These are phyloP conservation scores for Trichomycterus rosablanca DNA, from an alignment of 2,113 vertebrate genomes.

Conservation along the genomic window DNA sequence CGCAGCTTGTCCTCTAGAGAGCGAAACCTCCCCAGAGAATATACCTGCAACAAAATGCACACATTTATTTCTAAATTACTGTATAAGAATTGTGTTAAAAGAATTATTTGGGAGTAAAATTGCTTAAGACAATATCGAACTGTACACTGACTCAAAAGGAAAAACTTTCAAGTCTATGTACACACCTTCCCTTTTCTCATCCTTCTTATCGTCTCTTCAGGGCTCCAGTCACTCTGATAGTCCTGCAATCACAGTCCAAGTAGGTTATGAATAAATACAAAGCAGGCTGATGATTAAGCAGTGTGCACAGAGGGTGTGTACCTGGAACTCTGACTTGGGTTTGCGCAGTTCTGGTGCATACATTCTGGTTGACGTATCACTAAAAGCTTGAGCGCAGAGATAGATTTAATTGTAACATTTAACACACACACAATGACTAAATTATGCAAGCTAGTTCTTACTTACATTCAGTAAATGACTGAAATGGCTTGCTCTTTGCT, in stretches of 20 bases:
- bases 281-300: too few relatives aligned
- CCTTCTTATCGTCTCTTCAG: slow-evolving; percentile 77
- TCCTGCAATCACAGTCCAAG: slow-evolving; percentile 74
- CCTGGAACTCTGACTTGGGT: slow-evolving; percentile 86
- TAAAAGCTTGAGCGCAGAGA: slow-evolving; percentile 62
- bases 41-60: slow-evolving; percentile 61
- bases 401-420: neutral
- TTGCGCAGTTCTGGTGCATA: slow-evolving; percentile 84
- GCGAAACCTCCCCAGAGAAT: slow-evolving; percentile 85
- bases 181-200: slow-evolving; percentile 88
- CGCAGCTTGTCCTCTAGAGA: slow-evolving; percentile 87
- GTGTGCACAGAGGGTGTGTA: slow-evolving; percentile 38
- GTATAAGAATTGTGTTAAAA: too few relatives aligned
- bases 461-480: slow-evolving; percentile 83
- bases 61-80: neutral
- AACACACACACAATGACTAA: neutral
- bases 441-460: neutral
- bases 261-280: neutral
- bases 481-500: slow-evolving; percentile 78
- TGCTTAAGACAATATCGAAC: too few relatives aligned
- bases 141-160: too few relatives aligned
- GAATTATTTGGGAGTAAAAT: too few relatives aligned
- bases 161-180: neutral
- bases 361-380: slow-evolving; percentile 67
- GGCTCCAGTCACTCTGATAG: slow-evolving; percentile 80